phyloP scores from a whole-genome alignment of 2,113 vertebrate species.

The Balaenoptera acutorostrata region DNA sequence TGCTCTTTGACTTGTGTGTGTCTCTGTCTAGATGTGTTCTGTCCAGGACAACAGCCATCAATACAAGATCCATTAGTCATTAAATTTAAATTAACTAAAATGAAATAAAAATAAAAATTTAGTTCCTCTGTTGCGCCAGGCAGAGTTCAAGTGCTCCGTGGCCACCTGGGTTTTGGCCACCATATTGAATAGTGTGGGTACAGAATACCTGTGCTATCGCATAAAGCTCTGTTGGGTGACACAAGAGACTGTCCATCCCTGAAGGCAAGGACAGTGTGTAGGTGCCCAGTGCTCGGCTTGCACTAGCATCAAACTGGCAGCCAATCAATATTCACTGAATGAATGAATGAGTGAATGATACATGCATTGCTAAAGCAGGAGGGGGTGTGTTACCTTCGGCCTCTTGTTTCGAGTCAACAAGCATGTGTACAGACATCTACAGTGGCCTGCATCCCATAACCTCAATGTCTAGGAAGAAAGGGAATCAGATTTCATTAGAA shows the following conservation, averaged over 20 bases:
- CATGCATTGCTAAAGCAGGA: neutral
- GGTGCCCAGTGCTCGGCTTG: neutral
- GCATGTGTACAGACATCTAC: too few relatives aligned
- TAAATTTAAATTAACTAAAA: too few relatives aligned
- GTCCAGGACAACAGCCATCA: neutral
- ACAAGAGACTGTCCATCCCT: too few relatives aligned
- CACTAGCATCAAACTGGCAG: neutral
- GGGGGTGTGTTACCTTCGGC: accelerated
- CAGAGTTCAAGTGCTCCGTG: neutral
- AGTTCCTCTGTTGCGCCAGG: neutral
- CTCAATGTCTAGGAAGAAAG: neutral
- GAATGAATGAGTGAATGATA: neutral
- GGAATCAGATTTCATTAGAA: too few relatives aligned
- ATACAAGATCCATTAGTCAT: neutral
- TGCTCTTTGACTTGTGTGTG: neutral
- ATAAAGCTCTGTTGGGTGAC: neutral
- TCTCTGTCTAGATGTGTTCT: neutral
- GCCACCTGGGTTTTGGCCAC: neutral
- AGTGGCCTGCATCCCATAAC: too few relatives aligned
- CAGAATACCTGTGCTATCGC: neutral
- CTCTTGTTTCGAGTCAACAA: neutral
- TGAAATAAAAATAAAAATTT: neutral
- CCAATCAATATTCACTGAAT: too few relatives aligned
- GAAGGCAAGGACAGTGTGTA: neutral
- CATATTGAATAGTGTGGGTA: too few relatives aligned